Evolutionary conservation across 2,113 vertebrate species (phyloP).

Genomic region (Tautogolabrus adspersus): DNA sequence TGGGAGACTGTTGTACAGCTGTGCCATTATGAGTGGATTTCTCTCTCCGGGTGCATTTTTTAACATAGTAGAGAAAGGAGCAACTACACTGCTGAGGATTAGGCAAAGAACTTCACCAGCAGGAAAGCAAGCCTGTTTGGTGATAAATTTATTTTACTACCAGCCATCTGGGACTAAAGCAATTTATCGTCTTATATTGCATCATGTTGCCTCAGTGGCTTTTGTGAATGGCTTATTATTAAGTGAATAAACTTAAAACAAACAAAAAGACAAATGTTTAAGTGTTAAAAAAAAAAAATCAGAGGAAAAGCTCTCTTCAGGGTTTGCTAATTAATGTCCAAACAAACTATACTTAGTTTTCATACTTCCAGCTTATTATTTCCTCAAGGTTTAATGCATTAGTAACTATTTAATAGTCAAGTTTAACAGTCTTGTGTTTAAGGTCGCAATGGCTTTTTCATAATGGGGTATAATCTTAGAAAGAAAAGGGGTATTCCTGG

Average conservation of each 20-base stretch:
- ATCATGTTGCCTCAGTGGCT: conserved; percentile 18
- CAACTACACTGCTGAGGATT: conserved; percentile 32
- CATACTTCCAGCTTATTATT: neutral
- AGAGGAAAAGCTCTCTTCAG: neutral
- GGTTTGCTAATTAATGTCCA: neutral
- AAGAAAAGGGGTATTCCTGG: too few relatives aligned
- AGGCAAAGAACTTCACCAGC: conserved; percentile 30
- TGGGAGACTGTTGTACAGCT: conserved; percentile 33
- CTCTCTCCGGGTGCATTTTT: conserved; percentile 42
- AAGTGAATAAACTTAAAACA: neutral
- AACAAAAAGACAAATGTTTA: neutral
- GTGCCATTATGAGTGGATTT: conserved; percentile 25
- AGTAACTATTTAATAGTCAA: neutral
- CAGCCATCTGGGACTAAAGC: conserved; percentile 34
- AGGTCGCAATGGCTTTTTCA: too few relatives aligned
- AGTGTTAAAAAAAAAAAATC: neutral
- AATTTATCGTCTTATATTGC: conserved; percentile 47
- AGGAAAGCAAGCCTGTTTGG: conserved; percentile 17
- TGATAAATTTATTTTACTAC: conserved; percentile 51
- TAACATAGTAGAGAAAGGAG: conserved; percentile 31
- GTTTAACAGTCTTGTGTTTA: too few relatives aligned
- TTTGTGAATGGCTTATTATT: conserved; percentile 32
- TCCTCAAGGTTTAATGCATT: neutral
- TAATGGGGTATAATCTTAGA: too few relatives aligned
- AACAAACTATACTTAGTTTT: neutral